phyloP scores from a whole-genome alignment of 2,797 vertebrate genomes.

The Parotocinclus haroldoi region DNA sequence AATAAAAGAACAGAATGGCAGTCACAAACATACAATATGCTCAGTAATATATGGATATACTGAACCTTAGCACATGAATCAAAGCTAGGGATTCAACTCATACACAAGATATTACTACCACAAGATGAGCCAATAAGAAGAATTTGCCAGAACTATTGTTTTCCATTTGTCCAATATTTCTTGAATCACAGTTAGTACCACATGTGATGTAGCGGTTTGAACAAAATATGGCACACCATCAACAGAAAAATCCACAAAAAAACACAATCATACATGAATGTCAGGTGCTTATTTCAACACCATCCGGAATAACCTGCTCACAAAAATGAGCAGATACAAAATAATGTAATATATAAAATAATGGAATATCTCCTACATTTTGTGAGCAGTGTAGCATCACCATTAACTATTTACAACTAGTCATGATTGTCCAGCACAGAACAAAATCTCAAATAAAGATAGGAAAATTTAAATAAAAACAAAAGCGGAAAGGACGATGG shows the following conservation, averaged over 20 bases:
- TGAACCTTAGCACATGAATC: background rate
- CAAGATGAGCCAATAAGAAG: slow-evolving; percentile 7
- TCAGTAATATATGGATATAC: slow-evolving; percentile 1
- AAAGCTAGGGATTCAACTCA: slow-evolving; percentile 11
- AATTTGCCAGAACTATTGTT: slow-evolving; percentile 2
- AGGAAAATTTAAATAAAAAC: background rate
- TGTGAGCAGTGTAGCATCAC: too few species aligned
- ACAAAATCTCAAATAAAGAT: background rate
- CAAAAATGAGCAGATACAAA: too few species aligned
- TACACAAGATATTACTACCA: slow-evolving; percentile 3
- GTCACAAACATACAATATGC: background rate
- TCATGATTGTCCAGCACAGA: slow-evolving; percentile 3
- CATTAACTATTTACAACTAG: background rate
- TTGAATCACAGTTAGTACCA: slow-evolving; percentile 1
- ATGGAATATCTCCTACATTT: too few species aligned
- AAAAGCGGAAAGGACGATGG: background rate
- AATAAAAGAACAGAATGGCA: slow-evolving; percentile 19
- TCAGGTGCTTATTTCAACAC: background rate
- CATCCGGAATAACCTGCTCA: slow-evolving; percentile 5
- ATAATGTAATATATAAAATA: too few species aligned
- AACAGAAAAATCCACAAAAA: too few species aligned
- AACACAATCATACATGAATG: background rate
- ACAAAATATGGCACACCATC: too few species aligned
- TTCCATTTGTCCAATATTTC: slow-evolving; percentile 15
- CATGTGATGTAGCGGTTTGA: background rate